phyloP scores from a whole-genome alignment of 1,140 invertebrate species.

The Drosophila carrolli region DNA sequence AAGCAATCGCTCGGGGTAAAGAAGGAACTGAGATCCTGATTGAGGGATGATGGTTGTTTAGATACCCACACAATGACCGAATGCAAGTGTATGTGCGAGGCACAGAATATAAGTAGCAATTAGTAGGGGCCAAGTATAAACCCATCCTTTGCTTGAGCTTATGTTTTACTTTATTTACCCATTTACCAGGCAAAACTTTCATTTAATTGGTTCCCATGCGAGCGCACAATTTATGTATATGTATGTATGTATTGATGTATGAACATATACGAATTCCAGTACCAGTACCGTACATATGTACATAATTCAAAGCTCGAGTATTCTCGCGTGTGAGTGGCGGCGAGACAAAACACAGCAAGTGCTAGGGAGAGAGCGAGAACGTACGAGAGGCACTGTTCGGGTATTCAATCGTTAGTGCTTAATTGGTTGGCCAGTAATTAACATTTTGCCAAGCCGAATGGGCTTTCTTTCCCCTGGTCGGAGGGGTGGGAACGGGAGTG shows the following conservation, averaged over 20 bases:
- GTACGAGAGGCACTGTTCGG: not conserved
- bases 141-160: not conserved
- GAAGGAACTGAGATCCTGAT: constrained; percentile 1
- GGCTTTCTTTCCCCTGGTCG: constrained; percentile 20
- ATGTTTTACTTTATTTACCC: not conserved
- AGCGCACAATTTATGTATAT: constrained; percentile 4
- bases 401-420: not conserved
- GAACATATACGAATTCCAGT: not conserved
- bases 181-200: constrained; percentile 18
- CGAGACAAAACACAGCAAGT: not conserved
- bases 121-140: constrained; percentile 11
- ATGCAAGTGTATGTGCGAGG: constrained; percentile 1
- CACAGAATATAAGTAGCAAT: constrained; percentile 18
- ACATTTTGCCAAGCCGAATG: constrained; percentile 18
- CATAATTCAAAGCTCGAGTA: not conserved
- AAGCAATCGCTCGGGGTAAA: not conserved
- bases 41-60: constrained; percentile 27
- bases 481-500: not conserved
- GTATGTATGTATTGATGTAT: not conserved
- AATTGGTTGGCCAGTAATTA: constrained; percentile 51
- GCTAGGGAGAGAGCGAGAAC: not conserved
- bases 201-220: constrained; percentile 54
- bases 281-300: not conserved
- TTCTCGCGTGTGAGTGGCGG: not conserved
- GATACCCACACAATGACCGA: constrained; percentile 11